Evolutionary conservation across 2,888 invertebrate species (phyloP).

Genomic region (Chouioia cunea): DNA sequence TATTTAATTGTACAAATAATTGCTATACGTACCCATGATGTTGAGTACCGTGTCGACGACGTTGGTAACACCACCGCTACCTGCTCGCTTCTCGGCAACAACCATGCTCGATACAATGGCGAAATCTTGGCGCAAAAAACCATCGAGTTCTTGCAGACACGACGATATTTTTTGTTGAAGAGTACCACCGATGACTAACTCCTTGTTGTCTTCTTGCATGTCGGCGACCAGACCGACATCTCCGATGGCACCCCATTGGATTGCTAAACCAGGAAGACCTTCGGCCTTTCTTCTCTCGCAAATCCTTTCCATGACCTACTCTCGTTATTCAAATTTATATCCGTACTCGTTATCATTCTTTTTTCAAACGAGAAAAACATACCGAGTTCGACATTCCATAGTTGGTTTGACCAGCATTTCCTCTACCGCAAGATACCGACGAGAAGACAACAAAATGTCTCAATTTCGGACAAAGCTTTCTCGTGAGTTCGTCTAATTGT

Average conservation of each 20-base stretch:
- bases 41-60: conserved; percentile 81
- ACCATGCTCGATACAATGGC: conserved; percentile 87
- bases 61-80: conserved; percentile 74
- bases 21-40: conserved; percentile 65
- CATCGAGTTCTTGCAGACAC: conserved; percentile 81
- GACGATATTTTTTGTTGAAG: conserved; percentile 88
- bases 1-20: no score
- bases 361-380: conserved; percentile 51
- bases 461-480: conserved; percentile 68
- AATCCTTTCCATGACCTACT: conserved; percentile 71
- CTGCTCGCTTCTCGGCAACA: conserved; percentile 84
- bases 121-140: conserved; percentile 75
- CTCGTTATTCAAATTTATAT: background rate
- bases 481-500: conserved; percentile 71
- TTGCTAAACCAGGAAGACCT: conserved; percentile 72
- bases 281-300: conserved; percentile 70
- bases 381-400: conserved; percentile 72
- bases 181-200: conserved; percentile 82
- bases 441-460: conserved; percentile 76
- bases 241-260: conserved; percentile 78
- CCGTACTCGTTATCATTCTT: no score
- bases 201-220: conserved; percentile 78
- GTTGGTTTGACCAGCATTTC: conserved; percentile 77
- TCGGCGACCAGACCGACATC: conserved; percentile 85
- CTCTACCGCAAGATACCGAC: conserved; percentile 75